Base-by-base conservation (phyloP, 2,113 vertebrate species). In the Lepidothrix coronata region DNA sequence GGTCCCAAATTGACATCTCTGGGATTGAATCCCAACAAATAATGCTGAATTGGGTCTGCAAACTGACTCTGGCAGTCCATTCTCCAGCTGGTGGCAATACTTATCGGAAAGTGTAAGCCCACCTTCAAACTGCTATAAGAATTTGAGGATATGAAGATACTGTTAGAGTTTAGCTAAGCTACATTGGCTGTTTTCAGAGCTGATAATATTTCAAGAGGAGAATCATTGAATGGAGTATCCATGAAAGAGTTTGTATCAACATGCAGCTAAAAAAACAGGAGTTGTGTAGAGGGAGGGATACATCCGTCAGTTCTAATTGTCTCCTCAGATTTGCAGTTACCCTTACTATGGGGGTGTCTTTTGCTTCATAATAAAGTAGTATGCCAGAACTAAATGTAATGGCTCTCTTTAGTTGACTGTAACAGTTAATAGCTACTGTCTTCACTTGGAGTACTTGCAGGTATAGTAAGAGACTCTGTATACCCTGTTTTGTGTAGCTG, bases 61-160 rank as follows among this genome's bases (percentile, higher is more conserved):
- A 20, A 51, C 3, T 62, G 46, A n/a, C 25, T 63, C 0, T 0
- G 33, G 72, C 30, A 54, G n/a, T 46, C 65, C 2, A 6, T 23
- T 89, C 20, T 68, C 27, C 73, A 74, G 12, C n/a, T 77, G 19
- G 7, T 70, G 20, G 24, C 20, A 74, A 28, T 81, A 11, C 7
- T 70, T 17, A 27, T 25, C 24, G 74, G 78, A 81, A 90, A 61
- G 35, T 18, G 4, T 39, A 63, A 74, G 27, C 37, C 16, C 31
- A 15, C 18, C 7, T 84, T 84, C 41, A 55, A 12, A 19, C 13
- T 61, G 24, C 14, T 48, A 16, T 80, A 12, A 48, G 54, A 83
- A 48, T 23, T 30, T 48, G 33, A 15, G 9, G 20, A 51, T 51
- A 17, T 76, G 44, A 80, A 83, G 35, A 12, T 44, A 24, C 8